Evolutionary conservation across 2,888 invertebrate genomes (phyloP), one percentile per base, ranked within the genome.

Genomic region (Mesorhabditis belari): DNA sequence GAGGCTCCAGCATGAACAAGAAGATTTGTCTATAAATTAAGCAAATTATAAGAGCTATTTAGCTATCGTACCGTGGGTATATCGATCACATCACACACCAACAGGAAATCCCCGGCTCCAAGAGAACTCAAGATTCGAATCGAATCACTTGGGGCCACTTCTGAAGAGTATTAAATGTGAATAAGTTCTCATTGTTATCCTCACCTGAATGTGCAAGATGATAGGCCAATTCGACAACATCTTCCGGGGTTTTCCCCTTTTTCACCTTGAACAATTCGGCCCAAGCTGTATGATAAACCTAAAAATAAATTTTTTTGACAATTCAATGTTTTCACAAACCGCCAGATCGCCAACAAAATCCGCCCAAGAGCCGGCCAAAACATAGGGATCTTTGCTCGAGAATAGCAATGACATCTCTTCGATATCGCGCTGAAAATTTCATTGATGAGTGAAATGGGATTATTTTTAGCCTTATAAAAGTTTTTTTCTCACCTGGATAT

Each of bases 201-300:
- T 57, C 51, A 58, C 69, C 56, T 0, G 74, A 74, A 49, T 69
- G 71, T 3, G 74, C 66, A 9, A 74, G 61, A 53, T 74, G 74
- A 59, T 69, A 74, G 4, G 74, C 74, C n/a, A 74, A 59, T 49
- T 72, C 69, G 26, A 70, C 63, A 3, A 74, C 51, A 57, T 74
- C 74, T 51, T 72, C 70, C 1, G 70, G 67, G n/a, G 57, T 66
- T 58, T 70, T 70, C 21, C 69, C 57, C 49, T 63, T 58, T 53
- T 69, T 66, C 52, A 67, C 65, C 57, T 73, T 73, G 61, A 57
- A 72, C 54, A 68, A 60, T 49, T 74, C 69, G 19, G 70, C 69
- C 74, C 74, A 74, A 3, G 69, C 69, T 6, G 62, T 26, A 57
- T 74, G 74, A 57, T n/a, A n/a, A n/a, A n/a, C n/a, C n/a, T n/a